A percentile compares a stretch with the other conserved stretches of the same genome.
These are phyloP conservation scores for Steinernema hermaphroditum DNA, from an alignment of 2,888 invertebrate species.

Conservation along the genomic window DNA sequence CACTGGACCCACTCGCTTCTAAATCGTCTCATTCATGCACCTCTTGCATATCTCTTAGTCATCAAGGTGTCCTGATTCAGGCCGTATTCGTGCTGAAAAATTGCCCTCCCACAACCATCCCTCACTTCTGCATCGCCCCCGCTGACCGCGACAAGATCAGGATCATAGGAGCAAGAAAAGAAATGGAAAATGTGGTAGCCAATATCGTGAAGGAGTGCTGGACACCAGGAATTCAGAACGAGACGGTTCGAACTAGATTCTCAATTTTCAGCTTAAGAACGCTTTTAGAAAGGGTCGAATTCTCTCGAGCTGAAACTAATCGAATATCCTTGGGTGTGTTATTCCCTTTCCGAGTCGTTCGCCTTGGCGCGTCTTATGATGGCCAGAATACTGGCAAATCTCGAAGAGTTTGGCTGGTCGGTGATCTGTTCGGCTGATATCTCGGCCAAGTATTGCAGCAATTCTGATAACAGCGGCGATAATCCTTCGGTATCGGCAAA, in stretches of 20 bases:
- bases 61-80: not conserved
- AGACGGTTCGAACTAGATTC: not conserved
- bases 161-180: conserved; percentile 33
- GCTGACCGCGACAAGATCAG: conserved; percentile 32
- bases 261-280: not conserved
- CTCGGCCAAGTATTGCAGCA: conserved; percentile 34
- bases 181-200: not conserved
- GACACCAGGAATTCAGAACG: not conserved
- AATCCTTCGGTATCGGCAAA: conserved; percentile 29
- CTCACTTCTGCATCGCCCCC: conserved; percentile 33
- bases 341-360: not conserved
- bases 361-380: conserved; percentile 30
- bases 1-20: not conserved
- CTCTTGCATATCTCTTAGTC: no score
- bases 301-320: not conserved
- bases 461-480: not conserved
- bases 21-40: no score
- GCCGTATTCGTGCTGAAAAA: conserved; percentile 34
- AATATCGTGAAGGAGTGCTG: not conserved
- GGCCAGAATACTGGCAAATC: not conserved
- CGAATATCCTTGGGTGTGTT: not conserved
- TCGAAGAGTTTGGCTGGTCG: conserved; percentile 34
- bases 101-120: conserved; percentile 7
- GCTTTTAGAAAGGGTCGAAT: not conserved
- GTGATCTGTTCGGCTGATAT: conserved; percentile 39